Percentiles rank a stretch among this genome's conserved stretches.
These are phyloP conservation scores for Clarias macrocephalus DNA, from an alignment of 2,113 vertebrate genomes.

Conservation along the genomic window DNA sequence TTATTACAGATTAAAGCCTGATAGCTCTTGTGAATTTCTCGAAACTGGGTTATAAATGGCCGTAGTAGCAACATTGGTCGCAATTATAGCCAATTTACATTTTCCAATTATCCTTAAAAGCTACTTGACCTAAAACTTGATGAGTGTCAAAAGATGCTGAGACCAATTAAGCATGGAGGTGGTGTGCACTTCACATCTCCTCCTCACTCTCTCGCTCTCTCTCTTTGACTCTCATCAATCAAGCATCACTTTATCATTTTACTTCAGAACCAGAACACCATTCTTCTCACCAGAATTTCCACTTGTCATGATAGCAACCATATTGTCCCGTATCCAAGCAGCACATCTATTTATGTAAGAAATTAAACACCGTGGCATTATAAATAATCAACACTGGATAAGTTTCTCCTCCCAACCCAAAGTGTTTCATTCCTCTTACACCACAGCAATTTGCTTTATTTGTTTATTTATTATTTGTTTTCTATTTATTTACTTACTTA, in stretches of 20 bases:
- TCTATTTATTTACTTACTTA: no score
- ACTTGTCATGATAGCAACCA: not conserved
- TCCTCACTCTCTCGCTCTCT: slow-evolving; percentile 26
- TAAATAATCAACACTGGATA: not conserved
- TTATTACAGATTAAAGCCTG: slow-evolving; percentile 12
- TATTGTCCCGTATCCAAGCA: not conserved
- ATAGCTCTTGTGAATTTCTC: slow-evolving; percentile 46
- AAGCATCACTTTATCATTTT: slow-evolving; percentile 21
- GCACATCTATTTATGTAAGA: not conserved
- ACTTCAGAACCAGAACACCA: not conserved
- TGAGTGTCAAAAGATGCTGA: slow-evolving; percentile 56
- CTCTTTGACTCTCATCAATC: not conserved
- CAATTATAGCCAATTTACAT: slow-evolving; percentile 62
- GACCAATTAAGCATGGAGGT: slow-evolving; percentile 56
- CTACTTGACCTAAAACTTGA: slow-evolving; percentile 63
- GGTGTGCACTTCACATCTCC: slow-evolving; percentile 38
- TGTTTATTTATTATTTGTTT: no score
- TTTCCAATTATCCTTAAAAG: slow-evolving; percentile 63
- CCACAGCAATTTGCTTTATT: not conserved
- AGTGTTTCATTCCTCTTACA: no score
- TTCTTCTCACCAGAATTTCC: not conserved
- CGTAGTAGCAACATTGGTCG: slow-evolving; percentile 43
- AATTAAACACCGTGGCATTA: not conserved
- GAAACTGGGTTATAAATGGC: slow-evolving; percentile 54
- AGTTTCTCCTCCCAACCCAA: not conserved